Evolutionary conservation across 92 coral and sea anemone genomes (phyloP), one percentile per base, ranked within the genome.

Genomic region (Umimayanthus chanpuru): DNA sequence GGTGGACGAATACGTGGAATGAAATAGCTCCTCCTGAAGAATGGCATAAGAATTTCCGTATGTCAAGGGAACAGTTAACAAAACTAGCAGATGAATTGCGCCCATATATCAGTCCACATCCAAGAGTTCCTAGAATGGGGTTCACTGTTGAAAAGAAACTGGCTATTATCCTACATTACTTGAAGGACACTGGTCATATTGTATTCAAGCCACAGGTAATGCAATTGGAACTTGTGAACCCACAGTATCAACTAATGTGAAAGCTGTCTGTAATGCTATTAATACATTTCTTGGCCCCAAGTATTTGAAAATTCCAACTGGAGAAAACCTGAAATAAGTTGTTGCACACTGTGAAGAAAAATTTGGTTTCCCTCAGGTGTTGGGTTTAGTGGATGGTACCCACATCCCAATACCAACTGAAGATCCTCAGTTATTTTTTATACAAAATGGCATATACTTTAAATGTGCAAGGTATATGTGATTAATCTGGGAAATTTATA

Each of bases 211-310:
- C 40, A 88, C 90, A 11, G 85, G 86, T 78, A 88, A 81, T 80
- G 87, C 90, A 88, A 73, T 88, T 73, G 90, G 90, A 26, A 68
- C 82, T 67, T 70, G 90, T 88, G 76, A 55, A 70, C 76, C 87
- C 75, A 88, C 81, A 7, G 87, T 81, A 71, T 81, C 90, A 28
- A 15, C 53, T 47, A 81, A 87, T 49, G 66, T 81, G 75, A 88
- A 81, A 81, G 76, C 50, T 81, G 81, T 73, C 71, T 87, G 86
- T 73, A 72, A 64, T 40, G 82, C 90, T 79, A 88, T 88, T 56
- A 78, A 79, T 73, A 88, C 85, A 58, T 67, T 68, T 73, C 71
- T 88, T 30, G 90, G 88, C 49, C 90, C 90, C 41, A 78, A 70
- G 67, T 79, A 88, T 68, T 76, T 79, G 53, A 79, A 79, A 64